These are phyloP conservation scores for Drosophila pandora DNA, from an alignment of 1,140 invertebrate genomes.

Conservation along the genomic window DNA sequence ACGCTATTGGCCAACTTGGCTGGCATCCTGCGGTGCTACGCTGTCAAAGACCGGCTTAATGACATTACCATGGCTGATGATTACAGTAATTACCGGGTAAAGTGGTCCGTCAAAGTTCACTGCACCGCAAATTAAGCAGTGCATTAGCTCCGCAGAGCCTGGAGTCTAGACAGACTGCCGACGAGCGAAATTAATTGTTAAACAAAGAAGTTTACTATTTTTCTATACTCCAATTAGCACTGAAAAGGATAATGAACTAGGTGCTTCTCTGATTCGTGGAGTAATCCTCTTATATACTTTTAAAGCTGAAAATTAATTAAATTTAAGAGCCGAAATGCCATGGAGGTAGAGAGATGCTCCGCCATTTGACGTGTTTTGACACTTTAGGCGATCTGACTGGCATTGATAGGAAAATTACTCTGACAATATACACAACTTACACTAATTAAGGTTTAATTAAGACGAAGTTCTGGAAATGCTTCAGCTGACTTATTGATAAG, in stretches of 20 bases:
- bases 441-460: conserved; percentile 49
- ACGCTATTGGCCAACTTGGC: conserved; percentile 19
- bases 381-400: conserved; percentile 1
- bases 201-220: conserved; percentile 47
- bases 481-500: background rate
- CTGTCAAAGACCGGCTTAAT: conserved; percentile 34
- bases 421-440: conserved; percentile 11
- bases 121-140: conserved; percentile 63
- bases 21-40: conserved; percentile 14
- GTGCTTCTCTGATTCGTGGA: background rate
- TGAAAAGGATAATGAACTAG: conserved; percentile 16
- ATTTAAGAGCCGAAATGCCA: conserved; percentile 9
- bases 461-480: background rate
- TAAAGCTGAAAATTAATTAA: conserved; percentile 28
- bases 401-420: conserved; percentile 2
- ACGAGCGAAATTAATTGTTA: conserved; percentile 48
- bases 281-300: conserved; percentile 27
- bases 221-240: background rate
- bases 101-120: conserved; percentile 58
- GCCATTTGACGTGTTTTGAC: conserved; percentile 21
- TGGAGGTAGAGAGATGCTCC: conserved; percentile 24
- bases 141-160: conserved; percentile 7
- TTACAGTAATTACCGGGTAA: conserved; percentile 47
- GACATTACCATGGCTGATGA: conserved; percentile 44
- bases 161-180: conserved; percentile 58